Conservation (phyloP, 2,888 invertebrate species). For the Lymantria monacha region DNA sequence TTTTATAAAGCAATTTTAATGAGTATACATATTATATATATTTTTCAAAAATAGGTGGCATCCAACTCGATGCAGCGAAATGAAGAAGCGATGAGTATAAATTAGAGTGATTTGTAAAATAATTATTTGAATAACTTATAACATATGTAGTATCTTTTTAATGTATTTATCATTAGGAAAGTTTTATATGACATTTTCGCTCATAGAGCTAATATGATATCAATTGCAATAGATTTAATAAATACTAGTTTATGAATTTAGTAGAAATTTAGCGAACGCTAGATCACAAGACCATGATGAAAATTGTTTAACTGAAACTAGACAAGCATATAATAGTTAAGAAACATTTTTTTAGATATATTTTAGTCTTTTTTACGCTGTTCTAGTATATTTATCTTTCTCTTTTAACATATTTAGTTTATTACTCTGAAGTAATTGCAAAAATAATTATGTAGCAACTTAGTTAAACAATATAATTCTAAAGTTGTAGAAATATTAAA, state of each 20-base stretch:
- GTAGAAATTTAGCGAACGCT: neutral
- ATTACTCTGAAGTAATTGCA: neutral
- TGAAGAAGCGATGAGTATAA: constrained; percentile 53
- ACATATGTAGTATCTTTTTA: neutral
- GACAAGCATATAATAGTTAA: neutral
- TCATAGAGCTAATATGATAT: neutral
- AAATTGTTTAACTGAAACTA: neutral
- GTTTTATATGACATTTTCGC: neutral
- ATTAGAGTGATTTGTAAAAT: constrained; percentile 29
- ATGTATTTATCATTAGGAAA: neutral
- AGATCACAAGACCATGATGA: neutral
- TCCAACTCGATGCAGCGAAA: constrained; percentile 35
- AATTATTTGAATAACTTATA: constrained; percentile 1
- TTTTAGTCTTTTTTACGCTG: neutral
- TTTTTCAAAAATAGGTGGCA: constrained; percentile 55
- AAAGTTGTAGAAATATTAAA: neutral
- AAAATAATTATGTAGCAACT: neutral
- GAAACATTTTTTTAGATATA: neutral
- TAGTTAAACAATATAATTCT: neutral
- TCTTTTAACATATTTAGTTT: too few relatives aligned
- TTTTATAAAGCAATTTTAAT: too few relatives aligned
- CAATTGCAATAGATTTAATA: neutral
- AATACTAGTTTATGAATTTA: neutral
- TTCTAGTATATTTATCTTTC: too few relatives aligned
- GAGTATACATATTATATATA: too few relatives aligned